Base-by-base conservation (phyloP, 2,888 invertebrate species). In the Cryptosula pallasiana region DNA sequence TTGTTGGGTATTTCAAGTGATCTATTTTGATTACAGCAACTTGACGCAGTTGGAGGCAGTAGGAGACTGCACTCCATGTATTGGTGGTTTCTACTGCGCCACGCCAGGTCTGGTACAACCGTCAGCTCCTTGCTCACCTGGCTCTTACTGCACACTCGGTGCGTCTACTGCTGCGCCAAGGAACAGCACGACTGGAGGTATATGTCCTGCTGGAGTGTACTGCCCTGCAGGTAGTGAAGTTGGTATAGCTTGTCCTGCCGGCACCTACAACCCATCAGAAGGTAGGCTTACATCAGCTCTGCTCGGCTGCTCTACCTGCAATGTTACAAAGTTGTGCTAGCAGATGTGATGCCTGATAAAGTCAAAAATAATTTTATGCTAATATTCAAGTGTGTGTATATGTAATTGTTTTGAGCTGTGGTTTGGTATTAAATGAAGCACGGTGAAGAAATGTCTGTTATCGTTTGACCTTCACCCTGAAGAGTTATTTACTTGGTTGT, bases 51-150 rank as follows among this genome's bases (percentile, higher is more conserved):
- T 83, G 25, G 78, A 77, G 69, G 74, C 77, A 69, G 77, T 73
- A 13, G 73, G 75, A 54, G 78, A 82, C 75, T 83, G 83, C 73
- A 77, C 77, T 1, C 73, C 74, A 3, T 83, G 83, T 74, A 73
- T 78, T 0, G 76, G 76, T 35, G 82, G 83, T n/a, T 74, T 76
- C 73, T 83, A 79, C 76, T 83, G 83, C 75, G 79, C 72, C 9
- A 73, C 74, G 23, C 73, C 73, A 36, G 80, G 80, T 9, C 76
- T 82, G 34, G 74, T 79, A 1, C 69, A 75, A 13, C 80, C 80
- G 3, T 74, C 79, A 23, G 81, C 80, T 1, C 73, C 73, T 32
- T 81, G 81, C 74, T 69, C 73, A 23, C 77, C 76, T 36, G 81
- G 81, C 0, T 81, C 78, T 71, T 80, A 74, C 74, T 81, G 81